Evolutionary conservation across 2,113 vertebrate species (phyloP).

Genomic region (Jacana jacana): DNA sequence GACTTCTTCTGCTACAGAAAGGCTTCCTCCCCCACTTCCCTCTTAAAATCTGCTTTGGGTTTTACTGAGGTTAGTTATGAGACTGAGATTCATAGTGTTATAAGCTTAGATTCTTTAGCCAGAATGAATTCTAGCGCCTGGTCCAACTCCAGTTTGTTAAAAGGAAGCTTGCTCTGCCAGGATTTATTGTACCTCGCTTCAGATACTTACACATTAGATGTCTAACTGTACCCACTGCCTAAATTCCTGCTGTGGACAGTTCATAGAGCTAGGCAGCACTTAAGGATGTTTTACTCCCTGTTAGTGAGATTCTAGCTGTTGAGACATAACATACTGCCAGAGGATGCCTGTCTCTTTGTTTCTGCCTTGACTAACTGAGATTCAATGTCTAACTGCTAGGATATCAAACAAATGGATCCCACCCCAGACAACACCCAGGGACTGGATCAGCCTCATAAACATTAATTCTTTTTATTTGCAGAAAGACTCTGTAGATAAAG

Average conservation of each 20-base stretch:
- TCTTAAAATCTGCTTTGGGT: not conserved
- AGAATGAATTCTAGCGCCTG: not conserved
- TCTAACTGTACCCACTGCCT: not conserved
- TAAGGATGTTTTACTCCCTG: not conserved
- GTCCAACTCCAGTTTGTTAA: not conserved
- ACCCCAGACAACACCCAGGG: not conserved
- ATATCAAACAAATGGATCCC: not conserved
- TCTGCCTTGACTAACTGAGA: not conserved
- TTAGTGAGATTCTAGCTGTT: not conserved
- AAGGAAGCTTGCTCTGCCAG: not conserved
- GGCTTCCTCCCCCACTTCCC: not conserved
- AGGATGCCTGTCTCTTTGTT: not conserved
- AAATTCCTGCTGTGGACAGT: not conserved
- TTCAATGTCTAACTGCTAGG: not conserved
- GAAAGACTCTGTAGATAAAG: not conserved
- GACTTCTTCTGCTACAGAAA: not conserved
- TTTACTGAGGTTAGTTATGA: not conserved
- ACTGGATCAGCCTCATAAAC: not conserved
- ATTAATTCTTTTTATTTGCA: not conserved
- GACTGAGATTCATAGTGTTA: not conserved
- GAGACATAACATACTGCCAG: not conserved
- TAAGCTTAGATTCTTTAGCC: not conserved
- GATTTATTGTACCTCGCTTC: not conserved
- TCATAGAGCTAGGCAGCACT: not conserved
- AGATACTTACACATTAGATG: not conserved